Evolutionary conservation across 2,888 invertebrate species (phyloP), one percentile per base, ranked within the genome.

Genomic region (Lepidochitona cinerea): DNA sequence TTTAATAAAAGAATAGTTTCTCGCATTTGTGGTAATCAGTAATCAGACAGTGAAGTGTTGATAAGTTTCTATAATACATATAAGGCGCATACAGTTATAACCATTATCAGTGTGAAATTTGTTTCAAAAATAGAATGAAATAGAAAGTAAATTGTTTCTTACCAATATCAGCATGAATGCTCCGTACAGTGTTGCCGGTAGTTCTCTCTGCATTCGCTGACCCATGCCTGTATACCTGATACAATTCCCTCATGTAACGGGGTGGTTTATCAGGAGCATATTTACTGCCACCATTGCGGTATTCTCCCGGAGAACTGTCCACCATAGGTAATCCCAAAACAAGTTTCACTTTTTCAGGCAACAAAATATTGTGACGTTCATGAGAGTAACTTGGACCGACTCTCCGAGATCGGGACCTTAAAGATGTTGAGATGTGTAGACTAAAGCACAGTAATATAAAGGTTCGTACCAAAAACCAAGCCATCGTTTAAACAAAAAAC

Each of bases 151-250:
- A 2, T 7, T 49, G 23, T 49, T 5, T 32, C 59, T 59, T 59
- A 59, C 59, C 59, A 29, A 59, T 59, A 59, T 59, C 59, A 29
- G 59, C 59, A 29, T 59, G 59, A 29, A 59, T 59, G 29, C 59
- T 59, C 32, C 59, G 59, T 23, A 59, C 59, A 18, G 59, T 59
- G 9, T 59, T 59, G 29, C 59, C 59, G 4, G 59, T 59, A 1
- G 59, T 4, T 32, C 14, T 14, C 32, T 59, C 59, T 23, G 59
- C 59, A 59, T 9, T 59, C 12, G 23, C 59, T 26, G 59, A 18
- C 23, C 59, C 59, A 26, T 59, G 59, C 12, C 59, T 23, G 59
- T 59, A 59, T 14, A 59, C 29, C 59, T 59, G 23, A 29, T 59
- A 59, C 4, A 59, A 32, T 59, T 59, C 59, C 26, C 59, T 59